Evolutionary conservation across 2,888 invertebrate species (phyloP), one percentile per base, ranked within the genome.

Genomic region (Heliconius ethilla): DNA sequence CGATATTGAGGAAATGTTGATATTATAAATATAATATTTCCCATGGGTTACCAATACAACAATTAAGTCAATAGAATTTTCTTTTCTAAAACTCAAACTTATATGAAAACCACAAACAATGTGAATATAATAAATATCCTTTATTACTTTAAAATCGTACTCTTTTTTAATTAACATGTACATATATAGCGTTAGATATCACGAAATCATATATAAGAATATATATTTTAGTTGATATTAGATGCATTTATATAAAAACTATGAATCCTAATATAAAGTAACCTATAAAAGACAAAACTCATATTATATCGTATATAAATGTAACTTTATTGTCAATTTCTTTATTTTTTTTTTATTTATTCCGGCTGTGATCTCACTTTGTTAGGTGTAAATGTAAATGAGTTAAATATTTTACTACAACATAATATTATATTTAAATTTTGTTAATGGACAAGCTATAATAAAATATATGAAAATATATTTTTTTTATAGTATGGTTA

Each of bases 301-400:
- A 15, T 40, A 15, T 62, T 62, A 25, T 40, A 40, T 40, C 18
- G 59, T 59, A 37, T 62, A 62, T 13, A 25, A 73, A 33, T n/a
- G 51, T 11, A 62, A 73, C 2, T 40, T 51, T 51, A 27, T 62
- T 37, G 73, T 37, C 2, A 62, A n/a, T 6, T 25, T 40, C 40
- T 29, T 55, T 18, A 22, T 29, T 13, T 76, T 66, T 59, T 69
- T 27, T 75, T 79, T 13, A 62, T 65, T 79, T 75, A 77, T 79
- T 75, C 79, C 77, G 77, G 72, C 79, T 79, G 77, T 79, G 79
- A 79, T 70, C 79, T 65, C 55, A 69, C 18, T 74, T 65, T 63
- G 65, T 51, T 65, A 63, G 25, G 29, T 27, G 40, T 69, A 63
- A 67, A 51, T 51, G 22, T 29, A 70, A 67, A 73, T 33, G 73